These are phyloP conservation scores for Pteromalus puparum DNA, from an alignment of 1,140 invertebrate genomes.

Conservation along the genomic window DNA sequence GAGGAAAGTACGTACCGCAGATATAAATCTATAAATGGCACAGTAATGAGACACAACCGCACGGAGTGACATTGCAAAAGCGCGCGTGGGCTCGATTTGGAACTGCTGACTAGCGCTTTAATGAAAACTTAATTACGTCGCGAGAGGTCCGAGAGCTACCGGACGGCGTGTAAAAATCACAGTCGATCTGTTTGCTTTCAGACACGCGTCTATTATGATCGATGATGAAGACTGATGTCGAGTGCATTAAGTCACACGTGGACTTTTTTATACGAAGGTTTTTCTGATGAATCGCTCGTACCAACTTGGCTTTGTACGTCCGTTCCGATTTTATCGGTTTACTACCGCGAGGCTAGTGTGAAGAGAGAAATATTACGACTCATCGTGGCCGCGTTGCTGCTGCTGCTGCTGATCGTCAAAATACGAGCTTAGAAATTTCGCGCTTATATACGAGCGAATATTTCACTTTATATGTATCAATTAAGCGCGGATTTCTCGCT, in stretches of 20 bases:
- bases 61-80: conserved; percentile 41
- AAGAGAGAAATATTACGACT: not conserved
- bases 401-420: not conserved
- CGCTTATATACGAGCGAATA: no score
- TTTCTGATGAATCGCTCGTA: not conserved
- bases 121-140: conserved; percentile 42
- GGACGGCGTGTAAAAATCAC: conserved; percentile 8
- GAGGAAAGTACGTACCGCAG: not conserved
- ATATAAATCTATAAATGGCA: conserved; percentile 43
- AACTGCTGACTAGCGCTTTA: not conserved
- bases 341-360: not conserved
- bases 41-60: conserved; percentile 17
- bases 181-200: not conserved
- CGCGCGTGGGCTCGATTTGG: not conserved
- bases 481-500: not conserved
- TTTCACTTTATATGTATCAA: not conserved
- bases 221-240: conserved; percentile 9
- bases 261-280: not conserved
- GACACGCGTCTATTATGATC: not conserved
- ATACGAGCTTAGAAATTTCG: not conserved
- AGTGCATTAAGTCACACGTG: not conserved
- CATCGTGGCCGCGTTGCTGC: not conserved
- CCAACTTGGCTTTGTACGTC: no score
- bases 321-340: not conserved
- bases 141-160: not conserved